These are phyloP conservation scores for Semnornis frantzii DNA, from an alignment of 2,113 vertebrate genomes.

Conservation along the genomic window DNA sequence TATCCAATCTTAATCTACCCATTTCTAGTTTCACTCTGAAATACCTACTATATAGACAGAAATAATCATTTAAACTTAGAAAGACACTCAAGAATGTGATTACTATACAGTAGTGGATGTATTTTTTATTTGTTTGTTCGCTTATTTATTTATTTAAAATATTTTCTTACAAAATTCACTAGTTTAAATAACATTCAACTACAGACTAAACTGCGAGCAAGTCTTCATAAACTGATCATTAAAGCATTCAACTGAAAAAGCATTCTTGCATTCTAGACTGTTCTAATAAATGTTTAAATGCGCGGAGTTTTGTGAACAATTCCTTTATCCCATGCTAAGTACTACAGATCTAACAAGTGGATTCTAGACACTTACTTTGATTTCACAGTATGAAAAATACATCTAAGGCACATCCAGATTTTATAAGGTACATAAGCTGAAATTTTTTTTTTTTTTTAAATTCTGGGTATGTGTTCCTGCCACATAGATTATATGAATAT, in stretches of 20 bases:
- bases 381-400: neutral
- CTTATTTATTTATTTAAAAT: too few species aligned
- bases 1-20: too few species aligned
- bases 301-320: neutral
- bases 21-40: too few species aligned
- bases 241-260: neutral
- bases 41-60: neutral
- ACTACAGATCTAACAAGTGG: neutral
- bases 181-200: neutral
- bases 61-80: neutral
- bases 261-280: neutral
- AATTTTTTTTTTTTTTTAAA: too few species aligned
- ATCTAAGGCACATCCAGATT: neutral
- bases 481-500: neutral
- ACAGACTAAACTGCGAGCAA: neutral
- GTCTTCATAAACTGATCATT: neutral
- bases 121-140: too few species aligned
- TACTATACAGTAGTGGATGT: neutral
- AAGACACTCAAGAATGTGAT: neutral
- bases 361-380: neutral
- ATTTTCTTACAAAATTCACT: too few species aligned
- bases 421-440: neutral
- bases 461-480: neutral
- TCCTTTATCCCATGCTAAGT: neutral
- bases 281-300: neutral